Evolutionary conservation across 1,140 invertebrate genomes (phyloP).

Genomic region (Maniola jurtina): DNA sequence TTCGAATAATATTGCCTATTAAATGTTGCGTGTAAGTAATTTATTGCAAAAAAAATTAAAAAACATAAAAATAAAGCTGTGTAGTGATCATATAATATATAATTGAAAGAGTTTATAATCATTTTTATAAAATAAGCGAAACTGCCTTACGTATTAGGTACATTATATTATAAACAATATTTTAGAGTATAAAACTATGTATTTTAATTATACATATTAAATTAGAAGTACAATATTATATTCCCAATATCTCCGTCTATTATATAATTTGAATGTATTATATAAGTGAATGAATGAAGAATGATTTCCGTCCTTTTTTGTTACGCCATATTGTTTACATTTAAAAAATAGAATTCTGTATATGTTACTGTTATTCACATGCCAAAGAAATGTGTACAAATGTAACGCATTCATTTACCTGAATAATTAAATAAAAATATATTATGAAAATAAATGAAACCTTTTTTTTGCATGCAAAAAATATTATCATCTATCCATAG

Average conservation of each 20-base stretch:
- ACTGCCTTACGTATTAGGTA: not conserved
- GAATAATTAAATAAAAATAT: conserved; percentile 19
- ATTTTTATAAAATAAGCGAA: not conserved
- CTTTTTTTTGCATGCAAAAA: conserved; percentile 49
- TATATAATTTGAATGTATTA: conserved; percentile 29
- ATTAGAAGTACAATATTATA: conserved; percentile 6
- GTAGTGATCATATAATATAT: not conserved
- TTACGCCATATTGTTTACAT: conserved; percentile 42
- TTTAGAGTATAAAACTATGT: not conserved
- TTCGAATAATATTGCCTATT: conserved; percentile 8
- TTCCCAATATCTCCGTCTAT: conserved; percentile 31
- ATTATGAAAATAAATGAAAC: conserved; percentile 22
- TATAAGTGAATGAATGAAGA: conserved; percentile 23
- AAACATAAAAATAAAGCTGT: not conserved
- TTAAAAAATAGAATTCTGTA: conserved; percentile 21
- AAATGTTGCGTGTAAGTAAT: conserved; percentile 5
- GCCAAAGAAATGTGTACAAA: conserved; percentile 65
- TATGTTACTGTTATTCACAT: conserved; percentile 40
- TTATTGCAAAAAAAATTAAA: conserved; percentile 1
- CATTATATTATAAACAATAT: not conserved
- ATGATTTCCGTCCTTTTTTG: conserved; percentile 50
- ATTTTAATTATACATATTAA: not conserved
- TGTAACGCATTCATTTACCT: conserved; percentile 31
- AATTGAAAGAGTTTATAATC: not conserved
- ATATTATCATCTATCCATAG: conserved; percentile 24